Evolutionary conservation across 2,113 vertebrate genomes (phyloP), one percentile per base, ranked within the genome.

Genomic region (Thermophis baileyi): DNA sequence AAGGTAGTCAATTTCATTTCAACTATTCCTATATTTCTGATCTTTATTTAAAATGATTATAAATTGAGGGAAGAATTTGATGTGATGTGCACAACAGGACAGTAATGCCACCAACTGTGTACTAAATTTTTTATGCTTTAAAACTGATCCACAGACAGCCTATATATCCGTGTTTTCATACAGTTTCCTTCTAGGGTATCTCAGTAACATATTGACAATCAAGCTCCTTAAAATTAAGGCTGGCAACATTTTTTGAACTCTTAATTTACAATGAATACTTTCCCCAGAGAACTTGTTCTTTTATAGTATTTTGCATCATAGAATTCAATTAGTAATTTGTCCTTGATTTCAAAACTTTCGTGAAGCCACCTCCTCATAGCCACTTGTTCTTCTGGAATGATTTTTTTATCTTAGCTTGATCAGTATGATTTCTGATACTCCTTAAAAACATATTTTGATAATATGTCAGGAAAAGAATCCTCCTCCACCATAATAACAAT

Each of bases 321-420:
- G 97, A 99, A 99, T 93, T 98, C 96, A 90, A 98, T 98, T 95
- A 99, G 97, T 95, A 99, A 97, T 97, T 98, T 98, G 96, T 99
- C 99, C 96, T 99, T 99, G 88, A 99, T 98, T 97, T 99, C 98
- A 95, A 99, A 99, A 30, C 99, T 98, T 88, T 99, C 98, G 27
- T 99, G 99, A 91, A 99, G 98, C 99, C 99, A 99, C 94, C 98
- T 98, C 95, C 98, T 98, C 98, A 99, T 98, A 93, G 97, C 98
- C 46, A 95, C 91, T 46, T 98, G 98, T 88, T 99, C 98, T 44
- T 97, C 93, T 85, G 99, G 99, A 96, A 99, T 98, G 96, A 99
- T 98, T 94, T 98, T 94, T 98, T 98, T 95, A 98, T 96, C 94
- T 98, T 98, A 91, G 99, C 98, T 30, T 99, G 98, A 91, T 98